Evolutionary conservation across 2,888 invertebrate genomes (phyloP), one percentile per base, ranked within the genome.

Genomic region (Plebejus melissa): DNA sequence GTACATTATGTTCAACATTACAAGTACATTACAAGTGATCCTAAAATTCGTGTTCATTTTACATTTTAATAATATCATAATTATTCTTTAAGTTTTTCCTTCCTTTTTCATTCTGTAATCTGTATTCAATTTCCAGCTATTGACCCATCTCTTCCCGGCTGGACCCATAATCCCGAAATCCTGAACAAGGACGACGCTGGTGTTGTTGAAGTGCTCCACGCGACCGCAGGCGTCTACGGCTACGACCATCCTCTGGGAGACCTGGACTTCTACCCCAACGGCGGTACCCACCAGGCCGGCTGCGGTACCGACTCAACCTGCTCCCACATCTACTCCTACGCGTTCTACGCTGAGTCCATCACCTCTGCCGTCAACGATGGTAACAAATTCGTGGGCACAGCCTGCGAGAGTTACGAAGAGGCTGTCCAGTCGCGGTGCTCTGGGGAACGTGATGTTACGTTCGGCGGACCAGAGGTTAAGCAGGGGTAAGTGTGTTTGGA

Each of bases 261-360:
- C 78, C 5, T 93, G 1, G 88, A 94, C 81, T 92, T 93, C 81
- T 94, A 91, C 78, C 80, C 93, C 46, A 93, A 93, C 78, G 92
- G 92, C 4, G 94, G 93, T 11, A 58, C 78, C 1, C n/a, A 58
- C 58, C 93, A 93, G 79, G 78, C 71, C 1, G 88, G 89, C 16
- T 94, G 94, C 77, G 86, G 82, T 4, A 74, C 74, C 0, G 84
- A 86, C 36, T 0, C 75, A 0, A 1, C 71, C 0, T 94, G 94
- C 81, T 87, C 90, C 0, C 90, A 90, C 74, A 83, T 77, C 1
- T 86, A 83, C 75, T 77, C 84, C 1, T 90, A 87, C 74, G 85
- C 81, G 0, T 93, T 84, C 81, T 92, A 88, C 77, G 88, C 89
- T 0, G 93, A 93, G 77, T 93, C 93, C 1, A 60, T 93, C 1